Conservation (phyloP, 2,113 vertebrate species). For the Campylorhamphus procurvoides region DNA sequence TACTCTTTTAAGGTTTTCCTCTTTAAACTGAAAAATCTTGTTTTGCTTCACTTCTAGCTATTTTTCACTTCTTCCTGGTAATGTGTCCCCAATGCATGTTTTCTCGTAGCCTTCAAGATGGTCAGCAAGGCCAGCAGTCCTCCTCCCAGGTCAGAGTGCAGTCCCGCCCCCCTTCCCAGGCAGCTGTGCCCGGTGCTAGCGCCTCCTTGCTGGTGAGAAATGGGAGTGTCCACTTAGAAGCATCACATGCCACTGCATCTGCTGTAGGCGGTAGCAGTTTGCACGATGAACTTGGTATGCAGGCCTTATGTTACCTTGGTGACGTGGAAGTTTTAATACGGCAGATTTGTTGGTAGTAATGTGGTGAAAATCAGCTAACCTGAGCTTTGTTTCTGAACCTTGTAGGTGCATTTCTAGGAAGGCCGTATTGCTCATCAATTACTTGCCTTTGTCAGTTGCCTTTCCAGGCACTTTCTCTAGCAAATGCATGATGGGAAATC, state of each 20-base stretch:
- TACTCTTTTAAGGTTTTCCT: not conserved
- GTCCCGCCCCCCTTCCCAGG: constrained; percentile 92
- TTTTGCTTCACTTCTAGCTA: constrained; percentile 70
- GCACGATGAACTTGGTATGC: constrained; percentile 96
- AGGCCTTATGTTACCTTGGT: constrained; percentile 80
- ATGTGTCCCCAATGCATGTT: constrained; percentile 77
- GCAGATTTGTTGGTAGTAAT: constrained; percentile 53
- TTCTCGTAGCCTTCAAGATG: constrained; percentile 96
- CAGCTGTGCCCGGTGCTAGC: constrained; percentile 93
- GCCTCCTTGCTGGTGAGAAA: constrained; percentile 99
- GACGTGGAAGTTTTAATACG: constrained; percentile 64
- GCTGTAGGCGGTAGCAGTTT: constrained; percentile 93
- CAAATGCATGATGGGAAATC: not conserved
- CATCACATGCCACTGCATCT: constrained; percentile 92
- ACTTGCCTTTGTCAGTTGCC: not conserved
- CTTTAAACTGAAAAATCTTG: constrained; percentile 43
- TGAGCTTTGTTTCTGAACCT: constrained; percentile 33
- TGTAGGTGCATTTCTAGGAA: not conserved
- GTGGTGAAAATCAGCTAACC: constrained; percentile 28
- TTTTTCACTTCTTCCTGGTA: constrained; percentile 75
- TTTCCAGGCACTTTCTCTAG: not conserved
- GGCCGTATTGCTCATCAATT: not conserved
- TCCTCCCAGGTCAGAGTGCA: constrained; percentile 91
- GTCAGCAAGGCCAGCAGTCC: constrained; percentile 94
- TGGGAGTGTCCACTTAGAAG: constrained; percentile 96